These are phyloP conservation scores for Zoanthus solanderi DNA, from an alignment of 92 coral and sea anemone genomes.

Conservation along the genomic window DNA sequence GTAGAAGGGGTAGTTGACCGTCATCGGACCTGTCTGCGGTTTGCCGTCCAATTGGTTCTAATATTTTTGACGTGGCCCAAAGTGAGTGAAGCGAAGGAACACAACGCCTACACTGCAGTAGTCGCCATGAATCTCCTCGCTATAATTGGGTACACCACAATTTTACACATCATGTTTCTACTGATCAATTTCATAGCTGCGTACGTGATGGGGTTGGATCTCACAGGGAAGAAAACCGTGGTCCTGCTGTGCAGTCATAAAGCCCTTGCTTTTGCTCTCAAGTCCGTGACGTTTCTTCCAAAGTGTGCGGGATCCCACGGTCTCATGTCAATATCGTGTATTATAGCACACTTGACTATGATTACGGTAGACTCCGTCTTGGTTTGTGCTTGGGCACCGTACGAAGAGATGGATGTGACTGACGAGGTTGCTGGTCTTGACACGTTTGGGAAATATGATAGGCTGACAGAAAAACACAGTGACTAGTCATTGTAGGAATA, in stretches of 20 bases:
- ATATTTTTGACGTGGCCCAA: slow-evolving; percentile 83
- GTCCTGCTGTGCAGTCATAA: slow-evolving; percentile 91
- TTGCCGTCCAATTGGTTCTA: slow-evolving; percentile 54
- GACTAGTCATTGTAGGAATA: not conserved
- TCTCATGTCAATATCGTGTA: slow-evolving; percentile 84
- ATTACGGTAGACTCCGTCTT: slow-evolving; percentile 81
- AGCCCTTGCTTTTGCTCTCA: slow-evolving; percentile 82
- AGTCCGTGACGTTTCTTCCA: slow-evolving; percentile 77
- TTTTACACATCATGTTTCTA: slow-evolving; percentile 87
- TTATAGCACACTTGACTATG: slow-evolving; percentile 82
- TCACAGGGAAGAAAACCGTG: slow-evolving; percentile 78
- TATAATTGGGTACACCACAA: slow-evolving; percentile 84
- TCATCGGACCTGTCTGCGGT: slow-evolving; percentile 52
- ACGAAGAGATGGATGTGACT: slow-evolving; percentile 61
- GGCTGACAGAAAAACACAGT: slow-evolving; percentile 2
- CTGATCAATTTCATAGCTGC: slow-evolving; percentile 81
- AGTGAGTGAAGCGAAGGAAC: slow-evolving; percentile 78
- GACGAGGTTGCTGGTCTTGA: slow-evolving; percentile 25
- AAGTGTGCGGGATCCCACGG: slow-evolving; percentile 80
- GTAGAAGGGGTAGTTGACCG: slow-evolving; percentile 70
- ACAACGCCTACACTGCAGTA: slow-evolving; percentile 71
- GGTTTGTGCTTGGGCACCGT: slow-evolving; percentile 82
- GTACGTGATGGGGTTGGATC: slow-evolving; percentile 68
- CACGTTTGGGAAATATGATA: slow-evolving; percentile 10
- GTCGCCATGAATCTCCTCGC: slow-evolving; percentile 85